phyloP scores from a whole-genome alignment of 2,113 vertebrate genomes.

The Gavialis gangeticus region DNA sequence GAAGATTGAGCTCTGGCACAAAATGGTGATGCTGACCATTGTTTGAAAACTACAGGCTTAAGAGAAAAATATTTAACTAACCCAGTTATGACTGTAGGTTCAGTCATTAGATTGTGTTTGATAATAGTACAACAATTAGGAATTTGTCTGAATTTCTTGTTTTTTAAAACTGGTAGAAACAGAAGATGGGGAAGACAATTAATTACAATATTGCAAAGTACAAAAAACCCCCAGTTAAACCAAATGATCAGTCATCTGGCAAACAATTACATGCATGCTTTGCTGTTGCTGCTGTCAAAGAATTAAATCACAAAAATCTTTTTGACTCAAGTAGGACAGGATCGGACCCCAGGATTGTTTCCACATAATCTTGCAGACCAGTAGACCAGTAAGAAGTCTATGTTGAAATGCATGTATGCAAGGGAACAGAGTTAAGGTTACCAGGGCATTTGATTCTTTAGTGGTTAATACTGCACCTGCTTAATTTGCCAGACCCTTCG shows the following conservation, averaged over 20 bases:
- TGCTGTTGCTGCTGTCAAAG: neutral
- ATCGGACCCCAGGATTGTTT: neutral
- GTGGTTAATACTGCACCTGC: neutral
- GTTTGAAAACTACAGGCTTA: constrained; percentile 16
- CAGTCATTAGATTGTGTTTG: neutral
- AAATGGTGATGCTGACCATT: neutral
- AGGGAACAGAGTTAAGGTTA: neutral
- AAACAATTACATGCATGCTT: no score
- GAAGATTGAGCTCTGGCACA: constrained; percentile 33
- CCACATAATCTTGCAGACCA: no score
- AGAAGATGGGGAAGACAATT: neutral
- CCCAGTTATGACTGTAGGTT: neutral
- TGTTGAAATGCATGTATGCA: neutral
- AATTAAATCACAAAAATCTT: neutral
- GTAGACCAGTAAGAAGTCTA: neutral
- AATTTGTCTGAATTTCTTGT: neutral
- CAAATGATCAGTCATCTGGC: neutral
- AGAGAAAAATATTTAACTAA: neutral
- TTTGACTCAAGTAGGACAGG: neutral
- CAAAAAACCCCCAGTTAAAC: no score
- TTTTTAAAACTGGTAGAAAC: neutral
- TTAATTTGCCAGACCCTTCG: neutral
- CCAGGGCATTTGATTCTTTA: neutral
- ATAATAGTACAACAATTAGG: neutral
- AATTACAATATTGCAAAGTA: neutral